A percentile compares a stretch with the other conserved stretches of the same genome.
These are phyloP conservation scores for Paralichthys olivaceus DNA, from an alignment of 2,113 vertebrate genomes.

Conservation along the genomic window DNA sequence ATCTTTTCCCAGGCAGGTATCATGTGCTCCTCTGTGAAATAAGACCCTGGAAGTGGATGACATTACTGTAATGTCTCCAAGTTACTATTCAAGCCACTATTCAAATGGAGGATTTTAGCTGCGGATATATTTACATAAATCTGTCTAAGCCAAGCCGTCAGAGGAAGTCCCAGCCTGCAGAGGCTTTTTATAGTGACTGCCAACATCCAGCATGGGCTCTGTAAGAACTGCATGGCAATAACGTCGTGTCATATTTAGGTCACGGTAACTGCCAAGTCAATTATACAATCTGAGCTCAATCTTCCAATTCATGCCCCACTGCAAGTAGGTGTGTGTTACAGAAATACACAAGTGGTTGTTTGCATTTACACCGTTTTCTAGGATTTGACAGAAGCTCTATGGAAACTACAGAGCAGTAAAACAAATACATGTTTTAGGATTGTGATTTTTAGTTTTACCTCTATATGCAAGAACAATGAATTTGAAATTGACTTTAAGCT, in stretches of 20 bases:
- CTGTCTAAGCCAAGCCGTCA: slow-evolving; percentile 43
- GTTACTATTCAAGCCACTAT: slow-evolving; percentile 46
- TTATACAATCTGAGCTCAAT: slow-evolving; percentile 14
- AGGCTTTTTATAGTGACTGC: slow-evolving; percentile 37
- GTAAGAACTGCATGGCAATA: slow-evolving; percentile 9
- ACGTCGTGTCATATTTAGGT: slow-evolving; percentile 56
- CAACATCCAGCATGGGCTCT: slow-evolving; percentile 20
- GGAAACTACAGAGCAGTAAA: too few species aligned
- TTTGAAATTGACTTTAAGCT: too few species aligned
- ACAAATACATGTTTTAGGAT: too few species aligned
- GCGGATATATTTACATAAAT: slow-evolving; percentile 60
- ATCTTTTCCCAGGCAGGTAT: slow-evolving; percentile 57
- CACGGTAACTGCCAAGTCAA: slow-evolving; percentile 37
- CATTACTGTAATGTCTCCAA: slow-evolving; percentile 45
- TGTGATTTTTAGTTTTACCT: too few species aligned
- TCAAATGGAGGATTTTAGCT: slow-evolving; percentile 42
- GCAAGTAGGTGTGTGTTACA: not conserved
- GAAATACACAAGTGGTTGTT: not conserved
- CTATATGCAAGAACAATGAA: too few species aligned
- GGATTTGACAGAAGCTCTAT: too few species aligned
- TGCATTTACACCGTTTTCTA: not conserved
- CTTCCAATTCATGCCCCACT: slow-evolving; percentile 16
- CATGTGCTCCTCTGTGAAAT: slow-evolving; percentile 49
- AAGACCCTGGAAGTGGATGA: slow-evolving; percentile 24
- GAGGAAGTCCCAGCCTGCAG: slow-evolving; percentile 5